These are phyloP conservation scores for Ephestia elutella DNA, from an alignment of 1,140 invertebrate species.

Conservation along the genomic window DNA sequence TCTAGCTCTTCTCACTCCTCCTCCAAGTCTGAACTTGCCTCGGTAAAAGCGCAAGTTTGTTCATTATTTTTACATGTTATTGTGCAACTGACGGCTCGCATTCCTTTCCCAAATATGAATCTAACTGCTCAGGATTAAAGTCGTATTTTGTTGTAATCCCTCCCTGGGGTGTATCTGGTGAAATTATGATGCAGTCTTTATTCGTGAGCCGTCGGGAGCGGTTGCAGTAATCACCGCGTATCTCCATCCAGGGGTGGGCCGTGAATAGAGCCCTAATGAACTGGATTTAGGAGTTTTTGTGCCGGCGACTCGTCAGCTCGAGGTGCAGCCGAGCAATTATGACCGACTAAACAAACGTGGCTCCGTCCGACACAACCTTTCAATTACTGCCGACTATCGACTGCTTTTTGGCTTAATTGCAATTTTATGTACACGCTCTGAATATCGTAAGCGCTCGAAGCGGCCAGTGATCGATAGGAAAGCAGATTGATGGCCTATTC, in stretches of 20 bases:
- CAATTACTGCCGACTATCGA: slow-evolving; percentile 43
- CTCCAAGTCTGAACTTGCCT: slow-evolving; percentile 49
- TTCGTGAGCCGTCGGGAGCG: slow-evolving; percentile 73
- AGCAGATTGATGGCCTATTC: slow-evolving; percentile 58
- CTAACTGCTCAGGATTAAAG: slow-evolving; percentile 40
- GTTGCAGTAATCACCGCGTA: slow-evolving; percentile 74
- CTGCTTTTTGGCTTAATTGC: slow-evolving; percentile 35
- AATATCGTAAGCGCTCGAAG: slow-evolving; percentile 24
- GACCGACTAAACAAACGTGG: slow-evolving; percentile 64
- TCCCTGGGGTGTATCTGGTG: slow-evolving; percentile 65
- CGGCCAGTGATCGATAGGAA: slow-evolving; percentile 49
- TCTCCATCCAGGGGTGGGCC: slow-evolving; percentile 70
- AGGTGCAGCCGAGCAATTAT: slow-evolving; percentile 70
- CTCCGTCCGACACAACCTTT: slow-evolving; percentile 37
- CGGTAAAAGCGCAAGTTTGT: slow-evolving; percentile 56
- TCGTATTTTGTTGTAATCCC: slow-evolving; percentile 41
- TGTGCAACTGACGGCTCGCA: slow-evolving; percentile 64
- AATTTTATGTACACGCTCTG: slow-evolving; percentile 28
- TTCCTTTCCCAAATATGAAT: slow-evolving; percentile 39
- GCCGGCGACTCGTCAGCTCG: slow-evolving; percentile 65
- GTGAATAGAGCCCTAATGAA: slow-evolving; percentile 74
- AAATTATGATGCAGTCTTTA: slow-evolving; percentile 75
- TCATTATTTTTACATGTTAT: slow-evolving; percentile 75
- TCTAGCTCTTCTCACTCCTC: slow-evolving; percentile 34
- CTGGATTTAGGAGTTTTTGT: slow-evolving; percentile 74